Conservation (phyloP, 2,888 invertebrate species). For the Drosophila kambysellisi region DNA sequence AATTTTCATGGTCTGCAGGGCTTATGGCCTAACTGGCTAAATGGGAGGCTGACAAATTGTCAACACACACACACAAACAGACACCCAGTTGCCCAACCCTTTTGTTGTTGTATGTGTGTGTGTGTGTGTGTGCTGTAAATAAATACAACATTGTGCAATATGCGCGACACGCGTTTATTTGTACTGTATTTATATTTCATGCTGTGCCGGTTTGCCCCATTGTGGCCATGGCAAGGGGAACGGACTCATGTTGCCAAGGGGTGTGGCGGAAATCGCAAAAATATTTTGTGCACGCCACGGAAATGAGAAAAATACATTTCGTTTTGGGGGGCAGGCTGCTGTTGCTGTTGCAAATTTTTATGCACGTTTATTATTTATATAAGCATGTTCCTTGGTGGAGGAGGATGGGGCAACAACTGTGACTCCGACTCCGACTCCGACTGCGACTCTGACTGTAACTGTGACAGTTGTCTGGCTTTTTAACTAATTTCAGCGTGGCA, state of each 20-base stretch:
- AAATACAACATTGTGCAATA: constrained; percentile 78
- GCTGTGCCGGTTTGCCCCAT: constrained; percentile 53
- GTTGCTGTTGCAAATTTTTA: constrained; percentile 59
- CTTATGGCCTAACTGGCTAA: constrained; percentile 73
- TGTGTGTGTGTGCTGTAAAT: constrained; percentile 44
- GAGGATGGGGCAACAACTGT: constrained; percentile 12
- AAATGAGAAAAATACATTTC: constrained; percentile 79
- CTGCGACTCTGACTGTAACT: constrained; percentile 5
- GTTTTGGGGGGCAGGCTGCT: neutral
- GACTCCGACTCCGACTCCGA: neutral
- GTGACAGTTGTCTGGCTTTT: constrained; percentile 41
- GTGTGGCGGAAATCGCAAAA: constrained; percentile 79
- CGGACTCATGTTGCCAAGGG: neutral
- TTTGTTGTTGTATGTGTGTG: constrained; percentile 13
- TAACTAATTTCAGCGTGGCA: constrained; percentile 65
- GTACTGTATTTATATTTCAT: constrained; percentile 79
- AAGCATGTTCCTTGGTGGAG: constrained; percentile 10
- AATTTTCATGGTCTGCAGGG: constrained; percentile 62
- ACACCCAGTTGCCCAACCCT: constrained; percentile 18
- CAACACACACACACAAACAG: constrained; percentile 33
- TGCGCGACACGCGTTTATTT: constrained; percentile 79
- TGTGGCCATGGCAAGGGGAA: neutral
- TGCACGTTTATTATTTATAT: constrained; percentile 65
- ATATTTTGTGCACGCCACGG: constrained; percentile 76
- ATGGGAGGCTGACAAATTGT: constrained; percentile 81